A percentile compares a stretch with the other conserved stretches of the same genome.
These are phyloP conservation scores for Hoplodrina ambigua DNA, from an alignment of 2,888 invertebrate genomes.

Conservation along the genomic window DNA sequence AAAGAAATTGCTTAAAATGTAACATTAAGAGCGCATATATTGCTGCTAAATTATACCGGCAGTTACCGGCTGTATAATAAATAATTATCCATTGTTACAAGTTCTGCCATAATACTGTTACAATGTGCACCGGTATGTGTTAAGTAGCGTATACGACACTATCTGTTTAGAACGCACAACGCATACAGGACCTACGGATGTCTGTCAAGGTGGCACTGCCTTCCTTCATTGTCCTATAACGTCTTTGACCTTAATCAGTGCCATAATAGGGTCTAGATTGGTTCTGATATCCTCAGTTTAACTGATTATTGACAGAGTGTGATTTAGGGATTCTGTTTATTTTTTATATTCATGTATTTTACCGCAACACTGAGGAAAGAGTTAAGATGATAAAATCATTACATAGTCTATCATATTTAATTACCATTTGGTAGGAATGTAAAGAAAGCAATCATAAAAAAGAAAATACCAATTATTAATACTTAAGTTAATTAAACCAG, in stretches of 20 bases:
- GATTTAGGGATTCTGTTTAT: no score
- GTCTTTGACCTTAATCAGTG: constrained; percentile 24
- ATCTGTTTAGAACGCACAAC: constrained; percentile 36
- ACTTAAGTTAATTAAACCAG: neutral
- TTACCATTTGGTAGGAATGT: no score
- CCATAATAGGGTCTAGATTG: neutral
- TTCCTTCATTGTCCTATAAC: constrained; percentile 8
- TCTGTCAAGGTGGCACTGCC: constrained; percentile 30
- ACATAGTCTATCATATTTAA: no score
- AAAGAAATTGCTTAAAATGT: neutral
- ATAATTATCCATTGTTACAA: constrained; percentile 13
- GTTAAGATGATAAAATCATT: no score
- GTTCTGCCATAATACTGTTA: neutral
- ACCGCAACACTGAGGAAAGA: no score
- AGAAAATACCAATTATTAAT: no score
- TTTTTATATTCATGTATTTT: no score
- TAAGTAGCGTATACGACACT: neutral
- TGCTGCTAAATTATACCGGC: no score
- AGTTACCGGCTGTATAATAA: neutral
- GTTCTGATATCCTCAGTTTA: neutral
- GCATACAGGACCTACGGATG: constrained; percentile 15
- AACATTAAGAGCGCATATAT: neutral
- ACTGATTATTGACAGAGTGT: neutral
- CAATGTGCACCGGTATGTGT: neutral
- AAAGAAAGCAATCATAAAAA: no score